These are phyloP conservation scores for Cotesia chilonis DNA, from an alignment of 1,140 invertebrate species.

Conservation along the genomic window DNA sequence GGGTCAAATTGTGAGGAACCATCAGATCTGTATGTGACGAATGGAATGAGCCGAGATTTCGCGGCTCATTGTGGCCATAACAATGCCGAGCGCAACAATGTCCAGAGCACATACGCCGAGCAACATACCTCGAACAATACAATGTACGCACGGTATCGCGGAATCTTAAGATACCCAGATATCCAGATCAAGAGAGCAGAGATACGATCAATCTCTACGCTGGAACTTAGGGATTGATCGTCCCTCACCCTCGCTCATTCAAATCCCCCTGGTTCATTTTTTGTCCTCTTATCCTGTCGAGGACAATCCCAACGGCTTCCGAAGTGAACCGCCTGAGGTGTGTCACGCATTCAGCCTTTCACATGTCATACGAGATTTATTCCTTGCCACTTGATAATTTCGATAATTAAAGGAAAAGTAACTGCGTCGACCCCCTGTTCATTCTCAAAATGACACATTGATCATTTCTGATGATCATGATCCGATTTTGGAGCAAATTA, in stretches of 20 bases:
- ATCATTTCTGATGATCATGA: too few relatives aligned
- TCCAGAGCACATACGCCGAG: conserved; percentile 34
- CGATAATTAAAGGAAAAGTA: too few relatives aligned
- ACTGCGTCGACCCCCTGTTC: too few relatives aligned
- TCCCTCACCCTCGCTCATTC: conserved; percentile 43
- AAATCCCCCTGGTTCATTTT: conserved; percentile 42
- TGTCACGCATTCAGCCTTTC: not conserved
- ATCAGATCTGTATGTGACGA: not conserved
- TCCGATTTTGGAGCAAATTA: too few relatives aligned
- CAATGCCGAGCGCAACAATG: conserved; percentile 42
- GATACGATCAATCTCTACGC: conserved; percentile 45
- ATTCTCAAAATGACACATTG: too few relatives aligned
- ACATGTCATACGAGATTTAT: too few relatives aligned
- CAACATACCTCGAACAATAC: conserved; percentile 36
- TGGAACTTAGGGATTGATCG: conserved; percentile 40
- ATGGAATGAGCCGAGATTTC: conserved; percentile 17
- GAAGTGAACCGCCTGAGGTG: not conserved
- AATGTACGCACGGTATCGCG: conserved; percentile 46
- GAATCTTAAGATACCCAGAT: conserved; percentile 48
- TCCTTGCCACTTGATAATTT: too few relatives aligned
- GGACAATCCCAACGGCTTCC: conserved; percentile 34
- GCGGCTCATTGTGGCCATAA: conserved; percentile 16
- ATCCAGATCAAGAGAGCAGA: not conserved
- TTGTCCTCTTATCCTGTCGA: conserved; percentile 25
- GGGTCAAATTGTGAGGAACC: conserved; percentile 2